These are phyloP conservation scores for Fabriciana adippe DNA, from an alignment of 2,888 invertebrate species.

Conservation along the genomic window DNA sequence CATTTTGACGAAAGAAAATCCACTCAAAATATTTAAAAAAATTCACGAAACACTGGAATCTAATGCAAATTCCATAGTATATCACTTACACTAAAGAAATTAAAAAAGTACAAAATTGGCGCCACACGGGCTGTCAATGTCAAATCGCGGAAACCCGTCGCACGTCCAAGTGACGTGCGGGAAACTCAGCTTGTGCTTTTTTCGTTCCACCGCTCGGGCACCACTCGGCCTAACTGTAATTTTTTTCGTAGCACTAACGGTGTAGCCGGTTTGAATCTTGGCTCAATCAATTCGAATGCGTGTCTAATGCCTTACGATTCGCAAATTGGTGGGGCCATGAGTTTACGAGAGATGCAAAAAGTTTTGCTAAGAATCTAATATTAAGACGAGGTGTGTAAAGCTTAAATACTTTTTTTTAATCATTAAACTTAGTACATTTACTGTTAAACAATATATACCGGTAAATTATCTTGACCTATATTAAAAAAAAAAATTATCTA, in stretches of 20 bases:
- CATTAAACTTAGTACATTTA: too few relatives aligned
- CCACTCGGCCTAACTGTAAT: constrained; percentile 68
- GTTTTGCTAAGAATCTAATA: too few relatives aligned
- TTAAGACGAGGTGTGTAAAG: too few relatives aligned
- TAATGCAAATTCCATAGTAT: constrained; percentile 41
- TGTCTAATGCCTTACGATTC: constrained; percentile 38
- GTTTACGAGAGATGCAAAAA: too few relatives aligned
- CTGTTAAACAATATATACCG: neutral
- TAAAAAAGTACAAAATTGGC: constrained; percentile 42
- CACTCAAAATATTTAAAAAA: constrained; percentile 43
- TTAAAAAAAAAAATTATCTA: too few relatives aligned
- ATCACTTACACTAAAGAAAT: constrained; percentile 38
- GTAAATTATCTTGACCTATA: neutral
- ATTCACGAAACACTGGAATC: constrained; percentile 43
- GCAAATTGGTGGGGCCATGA: constrained; percentile 3
- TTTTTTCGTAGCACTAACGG: constrained; percentile 78
- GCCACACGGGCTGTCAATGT: constrained; percentile 63
- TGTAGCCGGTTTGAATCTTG: constrained; percentile 71
- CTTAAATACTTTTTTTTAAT: too few relatives aligned
- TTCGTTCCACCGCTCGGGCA: constrained; percentile 66
- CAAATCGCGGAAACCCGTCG: constrained; percentile 44
- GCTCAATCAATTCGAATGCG: constrained; percentile 52
- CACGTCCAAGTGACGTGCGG: constrained; percentile 74
- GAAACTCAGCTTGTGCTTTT: constrained; percentile 71
- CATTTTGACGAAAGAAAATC: constrained; percentile 71